Evolutionary conservation across 2,888 invertebrate genomes (phyloP).

Genomic region (Nomada ferruginata): DNA sequence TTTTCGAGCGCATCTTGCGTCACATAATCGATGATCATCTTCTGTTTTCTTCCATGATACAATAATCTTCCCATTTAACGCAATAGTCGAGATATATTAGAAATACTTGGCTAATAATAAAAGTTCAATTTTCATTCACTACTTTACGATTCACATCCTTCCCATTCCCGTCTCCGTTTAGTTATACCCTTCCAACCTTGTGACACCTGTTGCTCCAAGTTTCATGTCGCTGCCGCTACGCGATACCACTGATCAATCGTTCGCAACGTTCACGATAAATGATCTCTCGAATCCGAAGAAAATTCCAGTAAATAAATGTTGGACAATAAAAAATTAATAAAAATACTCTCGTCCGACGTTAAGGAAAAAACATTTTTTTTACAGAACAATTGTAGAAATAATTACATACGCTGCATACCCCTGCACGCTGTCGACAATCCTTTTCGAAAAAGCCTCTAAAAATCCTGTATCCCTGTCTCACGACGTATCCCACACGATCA

Average conservation of each 20-base stretch:
- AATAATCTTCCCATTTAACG: too few species aligned
- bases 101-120: not conserved
- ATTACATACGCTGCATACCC: too few species aligned
- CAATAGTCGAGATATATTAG: not conserved
- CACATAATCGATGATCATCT: too few species aligned
- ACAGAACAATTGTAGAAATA: too few species aligned
- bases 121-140: not conserved
- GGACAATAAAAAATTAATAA: not conserved
- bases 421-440: too few species aligned
- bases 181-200: not conserved
- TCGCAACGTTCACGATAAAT: not conserved
- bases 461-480: too few species aligned
- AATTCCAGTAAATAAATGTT: not conserved
- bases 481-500: too few species aligned
- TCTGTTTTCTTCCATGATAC: not conserved
- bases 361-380: too few species aligned
- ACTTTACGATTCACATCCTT: too few species aligned
- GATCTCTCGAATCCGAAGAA: not conserved
- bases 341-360: too few species aligned
- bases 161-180: not conserved
- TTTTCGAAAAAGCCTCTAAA: too few species aligned
- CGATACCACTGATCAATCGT: slow-evolving; percentile 57
- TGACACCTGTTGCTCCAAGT: slow-evolving; percentile 70
- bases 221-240: slow-evolving; percentile 63
- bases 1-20: too few species aligned